Base-by-base conservation (phyloP, 2,113 vertebrate genomes). In the Callipepla californica region DNA sequence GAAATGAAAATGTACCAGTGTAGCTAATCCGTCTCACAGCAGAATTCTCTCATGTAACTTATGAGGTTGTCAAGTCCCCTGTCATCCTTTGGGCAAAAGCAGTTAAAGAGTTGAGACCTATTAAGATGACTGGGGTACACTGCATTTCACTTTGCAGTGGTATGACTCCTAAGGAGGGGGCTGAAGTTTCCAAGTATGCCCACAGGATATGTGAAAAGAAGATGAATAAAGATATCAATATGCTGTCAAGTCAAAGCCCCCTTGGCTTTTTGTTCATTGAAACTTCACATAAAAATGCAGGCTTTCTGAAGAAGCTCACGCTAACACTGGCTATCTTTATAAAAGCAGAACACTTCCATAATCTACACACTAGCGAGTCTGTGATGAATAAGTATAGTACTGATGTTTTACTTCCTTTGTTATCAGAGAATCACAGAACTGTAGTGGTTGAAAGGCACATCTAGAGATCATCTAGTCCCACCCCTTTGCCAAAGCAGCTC, bases 31-130 rank as follows among this genome's bases (percentile, higher is more conserved):
- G 65, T 80, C 85, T 72, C 79, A 34, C 45, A 91, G 65, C 72
- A 91, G 85, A 85, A 85, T 80, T 91, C 79, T 36, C 36, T 90
- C 85, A n/a, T 1, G 18, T 92, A 85, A 91, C 81, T 2, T 55
- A 80, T 28, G 67, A 91, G 67, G 9, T 57, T 96, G 94, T 93
- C 95, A 94, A 83, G 91, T 85, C 22, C 44, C 63, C 45, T 91
- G 87, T 51, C 75, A 59, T 82, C 75, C 95, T 94, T 59, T 80
- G 89, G 94, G 91, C 89, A 87, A 95, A 74, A 85, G 61, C 81
- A 77, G 75, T 87, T 92, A 91, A 89, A 62, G 63, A 85, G 76
- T 78, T 91, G 51, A n/a, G 75, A 77, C 32, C 72, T 91, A 26
- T 90, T 80, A 87, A 53, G 47, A 53, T 87, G 87, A 80, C 74